Base-by-base conservation (phyloP, 1,140 invertebrate genomes). In the Grapholita molesta region DNA sequence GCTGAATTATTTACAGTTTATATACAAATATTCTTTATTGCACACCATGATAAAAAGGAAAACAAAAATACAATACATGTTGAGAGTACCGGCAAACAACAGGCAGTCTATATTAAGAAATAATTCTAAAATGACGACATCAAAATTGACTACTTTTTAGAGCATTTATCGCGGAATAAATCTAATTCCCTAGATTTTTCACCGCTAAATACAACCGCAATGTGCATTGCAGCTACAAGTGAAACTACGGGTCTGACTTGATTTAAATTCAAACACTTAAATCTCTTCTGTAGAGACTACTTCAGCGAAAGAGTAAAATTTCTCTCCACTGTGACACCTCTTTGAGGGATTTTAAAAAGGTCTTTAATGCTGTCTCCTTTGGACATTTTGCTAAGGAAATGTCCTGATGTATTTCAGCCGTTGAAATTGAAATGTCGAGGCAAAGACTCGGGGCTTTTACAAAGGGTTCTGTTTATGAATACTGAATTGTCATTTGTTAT, bases 271-370 rank as follows among this genome's bases (percentile, higher is more conserved):
- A 61, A 61, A 61, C 55, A 61, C 55, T 61, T 61, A 28, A 61
- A 61, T 28, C 25, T 30, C 53, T 25, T n/a, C 11, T 57, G 53
- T 15, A 61, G 23, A 55, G 55, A 61, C 55, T 28, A 25, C 55
- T 28, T 28, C 55, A 61, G 25, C 32, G 24, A n/a, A 55, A 55
- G 53, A 55, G 53, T 48, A 48, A 48, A 61, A 28, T 61, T 28
- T 48, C 42, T 18, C 55, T 28, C 25, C 55, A 15, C 55, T 30
- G 25, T 28, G 55, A 61, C 55, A 61, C 55, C 55, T 61, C 55
- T 61, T 61, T 61, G 55, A 61, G 55, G 55, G 55, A 61, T 61
- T 61, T 61, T 32, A 61, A 55, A 55, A 55, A 55, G 55, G 24
- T 25, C 24, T 61, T 61, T 61, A 61, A 61, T 61, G 55, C 28